Evolutionary conservation across 2,888 invertebrate genomes (phyloP).

Genomic region (Nysson spinosus): DNA sequence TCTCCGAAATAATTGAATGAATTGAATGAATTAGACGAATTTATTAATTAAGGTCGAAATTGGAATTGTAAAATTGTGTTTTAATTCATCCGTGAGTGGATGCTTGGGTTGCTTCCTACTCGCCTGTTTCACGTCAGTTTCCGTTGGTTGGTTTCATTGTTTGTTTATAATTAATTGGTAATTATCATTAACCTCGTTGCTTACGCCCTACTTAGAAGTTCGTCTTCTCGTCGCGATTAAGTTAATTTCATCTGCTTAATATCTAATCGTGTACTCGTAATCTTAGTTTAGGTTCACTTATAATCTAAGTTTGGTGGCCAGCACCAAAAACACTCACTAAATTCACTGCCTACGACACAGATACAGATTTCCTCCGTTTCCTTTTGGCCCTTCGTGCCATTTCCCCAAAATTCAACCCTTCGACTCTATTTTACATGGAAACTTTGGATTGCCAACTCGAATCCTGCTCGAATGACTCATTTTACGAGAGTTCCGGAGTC

Average conservation of each 20-base stretch:
- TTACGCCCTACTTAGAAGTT: conserved; percentile 58
- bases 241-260: conserved; percentile 57
- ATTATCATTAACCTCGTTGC: conserved; percentile 56
- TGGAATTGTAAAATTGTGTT: too few species aligned
- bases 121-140: conserved; percentile 12
- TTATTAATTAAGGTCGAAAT: too few species aligned
- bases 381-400: conserved; percentile 38
- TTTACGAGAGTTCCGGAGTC: too few species aligned
- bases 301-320: conserved; percentile 75
- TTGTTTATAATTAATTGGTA: conserved; percentile 30
- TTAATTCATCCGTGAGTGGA: too few species aligned
- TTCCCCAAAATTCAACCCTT: conserved; percentile 1
- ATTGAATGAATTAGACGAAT: too few species aligned
- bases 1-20: too few species aligned
- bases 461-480: too few species aligned
- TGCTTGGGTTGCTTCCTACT: neutral
- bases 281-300: conserved; percentile 63
- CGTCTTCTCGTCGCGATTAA: conserved; percentile 39
- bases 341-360: conserved; percentile 75
- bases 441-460: too few species aligned
- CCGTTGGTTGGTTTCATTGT: neutral
- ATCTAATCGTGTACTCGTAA: conserved; percentile 54
- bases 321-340: conserved; percentile 76
- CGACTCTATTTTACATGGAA: too few species aligned
- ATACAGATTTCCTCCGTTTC: conserved; percentile 68